Base-by-base conservation (phyloP, 2,113 vertebrate genomes). In the Trogon melanurus region DNA sequence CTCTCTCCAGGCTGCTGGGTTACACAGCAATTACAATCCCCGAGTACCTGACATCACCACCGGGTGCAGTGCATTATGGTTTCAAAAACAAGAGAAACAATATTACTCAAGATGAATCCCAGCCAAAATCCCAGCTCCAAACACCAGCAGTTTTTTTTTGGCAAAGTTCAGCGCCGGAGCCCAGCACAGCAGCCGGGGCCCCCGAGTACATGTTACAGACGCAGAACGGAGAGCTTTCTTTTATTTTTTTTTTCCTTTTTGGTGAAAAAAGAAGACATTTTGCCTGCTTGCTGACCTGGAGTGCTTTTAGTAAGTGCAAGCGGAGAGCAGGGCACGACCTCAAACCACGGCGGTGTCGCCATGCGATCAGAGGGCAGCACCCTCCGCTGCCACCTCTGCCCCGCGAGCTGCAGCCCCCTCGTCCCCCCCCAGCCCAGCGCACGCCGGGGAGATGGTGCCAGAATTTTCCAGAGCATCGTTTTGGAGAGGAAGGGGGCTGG, bases 1-100 rank as follows among this genome's bases (percentile, higher is more conserved):
- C 91, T 79, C 93, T 93, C 94, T 95, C 86, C 85, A 60, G 93
- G 96, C 96, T 97, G 85, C 93, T 47, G 94, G 79, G 91, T 96
- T 95, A 97, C 65, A 25, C 89, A 66, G 92, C 22, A 66, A 96
- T 97, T 94, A 80, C 6, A 65, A 58, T 85, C 90, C 82, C 85
- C 74, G 16, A 89, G 95, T 94, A 95, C 94, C 95, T 96, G 96
- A 97, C 93, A 96, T 95, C 96, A 97, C 73, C 91, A 69, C 80
- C 38, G 2, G 95, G 84, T 54, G 76, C 89, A 87, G 32, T 79
- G 89, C 95, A 75, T 91, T 57, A 45, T 89, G 89, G 89, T 95
- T 94, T 94, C n/a, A 26, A 91, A 95, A 95, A 60, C 81, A 76
- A 87, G 80, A 71, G 91, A 62, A 94, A 94, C 53, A 71, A 69